Evolutionary conservation across 2,888 invertebrate genomes (phyloP).

Genomic region (Geophilus truncorum): DNA sequence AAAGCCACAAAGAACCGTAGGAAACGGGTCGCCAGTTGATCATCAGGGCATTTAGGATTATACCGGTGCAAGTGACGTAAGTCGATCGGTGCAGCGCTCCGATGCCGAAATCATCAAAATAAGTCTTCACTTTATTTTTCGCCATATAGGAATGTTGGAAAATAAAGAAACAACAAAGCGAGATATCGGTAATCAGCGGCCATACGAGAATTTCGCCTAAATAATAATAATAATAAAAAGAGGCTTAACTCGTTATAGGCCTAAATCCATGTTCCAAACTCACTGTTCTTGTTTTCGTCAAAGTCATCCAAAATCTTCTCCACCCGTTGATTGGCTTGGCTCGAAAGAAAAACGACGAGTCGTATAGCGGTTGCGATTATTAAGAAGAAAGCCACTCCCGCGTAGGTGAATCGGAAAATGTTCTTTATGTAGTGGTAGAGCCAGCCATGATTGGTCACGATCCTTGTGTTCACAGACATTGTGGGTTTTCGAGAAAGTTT

Average conservation of each 20-base stretch:
- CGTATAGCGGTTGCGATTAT: no score
- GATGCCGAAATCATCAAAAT: background rate
- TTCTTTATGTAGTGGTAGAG: no score
- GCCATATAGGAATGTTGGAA: background rate
- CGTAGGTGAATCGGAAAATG: no score
- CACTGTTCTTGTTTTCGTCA: background rate
- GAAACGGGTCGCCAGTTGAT: background rate
- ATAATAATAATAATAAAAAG: background rate
- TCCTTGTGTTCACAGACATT: no score
- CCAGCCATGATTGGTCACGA: no score
- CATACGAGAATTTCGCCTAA: background rate
- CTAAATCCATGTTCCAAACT: background rate
- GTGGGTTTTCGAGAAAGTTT: no score
- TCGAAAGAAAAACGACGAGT: no score
- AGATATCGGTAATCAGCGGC: background rate
- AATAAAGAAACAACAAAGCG: background rate
- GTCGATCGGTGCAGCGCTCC: background rate
- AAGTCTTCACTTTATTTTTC: background rate
- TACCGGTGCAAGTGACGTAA: background rate
- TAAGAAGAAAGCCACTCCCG: no score
- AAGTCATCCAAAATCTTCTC: background rate
- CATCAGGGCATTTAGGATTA: background rate
- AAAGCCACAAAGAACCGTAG: background rate
- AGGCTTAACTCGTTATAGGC: background rate
- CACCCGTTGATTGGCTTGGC: background rate